Percentiles rank a stretch among this genome's conserved stretches.
Evolutionary conservation across 2,888 invertebrate species (phyloP).

Genomic region (Ctenicera cuprea): DNA sequence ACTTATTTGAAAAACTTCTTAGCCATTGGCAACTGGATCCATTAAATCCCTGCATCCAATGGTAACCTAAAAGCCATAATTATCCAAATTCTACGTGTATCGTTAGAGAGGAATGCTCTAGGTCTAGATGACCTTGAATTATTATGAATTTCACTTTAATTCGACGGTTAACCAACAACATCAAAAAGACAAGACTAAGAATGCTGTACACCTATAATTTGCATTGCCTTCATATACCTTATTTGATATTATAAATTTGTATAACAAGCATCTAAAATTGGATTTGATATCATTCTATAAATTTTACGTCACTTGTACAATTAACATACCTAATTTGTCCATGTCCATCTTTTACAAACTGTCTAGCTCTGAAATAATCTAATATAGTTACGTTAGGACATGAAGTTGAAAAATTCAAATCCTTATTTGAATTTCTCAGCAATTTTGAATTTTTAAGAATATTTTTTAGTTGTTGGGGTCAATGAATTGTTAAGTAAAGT

Average conservation of each 20-base stretch:
- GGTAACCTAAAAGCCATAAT: conserved; percentile 42
- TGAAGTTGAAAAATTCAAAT: too few species aligned
- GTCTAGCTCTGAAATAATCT: too few species aligned
- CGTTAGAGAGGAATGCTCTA: conserved; percentile 38
- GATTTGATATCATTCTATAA: conserved; percentile 36
- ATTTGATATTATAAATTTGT: not conserved
- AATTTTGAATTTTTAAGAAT: too few species aligned
- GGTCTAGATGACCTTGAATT: conserved; percentile 37
- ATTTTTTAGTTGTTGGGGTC: too few species aligned
- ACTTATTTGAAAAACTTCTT: conserved; percentile 1
- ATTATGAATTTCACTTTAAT: conserved; percentile 46
- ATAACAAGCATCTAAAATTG: conserved; percentile 18
- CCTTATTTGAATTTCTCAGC: too few species aligned
- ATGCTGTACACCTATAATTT: conserved; percentile 46
- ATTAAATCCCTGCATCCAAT: conserved; percentile 35
- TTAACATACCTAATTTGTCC: not conserved
- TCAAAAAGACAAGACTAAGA: conserved; percentile 38
- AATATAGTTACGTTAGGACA: too few species aligned
- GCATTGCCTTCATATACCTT: conserved; percentile 40
- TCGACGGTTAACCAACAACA: conserved; percentile 39
- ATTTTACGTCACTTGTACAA: not conserved
- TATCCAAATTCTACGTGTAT: conserved; percentile 44
- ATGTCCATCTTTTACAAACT: too few species aligned
- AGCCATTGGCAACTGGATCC: conserved; percentile 27
- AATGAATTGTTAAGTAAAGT: too few species aligned